Percentiles rank a stretch among this genome's conserved stretches.
Conservation (phyloP, 2,113 vertebrate species). For the Crotalus tigris region DNA sequence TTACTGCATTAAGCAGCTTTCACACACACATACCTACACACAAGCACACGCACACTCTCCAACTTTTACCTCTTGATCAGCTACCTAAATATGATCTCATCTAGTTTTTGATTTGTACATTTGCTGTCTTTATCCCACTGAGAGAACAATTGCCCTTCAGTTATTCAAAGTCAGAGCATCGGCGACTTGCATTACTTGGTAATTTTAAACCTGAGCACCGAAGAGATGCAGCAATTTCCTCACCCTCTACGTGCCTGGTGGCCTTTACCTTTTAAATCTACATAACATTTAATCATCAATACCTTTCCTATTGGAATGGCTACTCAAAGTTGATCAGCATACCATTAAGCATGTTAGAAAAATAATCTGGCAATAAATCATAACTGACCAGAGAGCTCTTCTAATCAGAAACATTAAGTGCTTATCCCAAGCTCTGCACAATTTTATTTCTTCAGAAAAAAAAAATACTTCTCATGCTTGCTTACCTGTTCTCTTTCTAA, state of each 20-base stretch:
- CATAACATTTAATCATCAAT: constrained; percentile 12
- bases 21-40: not conserved
- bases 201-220: constrained; percentile 22
- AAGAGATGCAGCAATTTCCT: constrained; percentile 4
- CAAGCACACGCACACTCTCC: not conserved
- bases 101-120: not conserved
- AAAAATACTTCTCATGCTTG: constrained; percentile 1
- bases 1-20: not conserved
- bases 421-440: not conserved
- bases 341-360: constrained; percentile 22
- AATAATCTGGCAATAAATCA: constrained; percentile 24
- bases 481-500: constrained; percentile 63
- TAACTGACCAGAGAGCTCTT: constrained; percentile 31
- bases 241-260: not conserved
- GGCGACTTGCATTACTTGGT: constrained; percentile 27
- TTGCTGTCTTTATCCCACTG: not conserved
- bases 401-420: not conserved
- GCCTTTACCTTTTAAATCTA: constrained; percentile 20
- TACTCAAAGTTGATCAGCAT: constrained; percentile 26
- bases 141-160: not conserved
- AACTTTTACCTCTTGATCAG: not conserved
- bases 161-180: constrained; percentile 27
- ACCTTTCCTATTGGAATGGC: not conserved
- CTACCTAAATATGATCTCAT: not conserved
- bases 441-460: constrained; percentile 9